These are phyloP conservation scores for Phataginus tricuspis DNA, from an alignment of 2,797 vertebrate species.

Conservation along the genomic window DNA sequence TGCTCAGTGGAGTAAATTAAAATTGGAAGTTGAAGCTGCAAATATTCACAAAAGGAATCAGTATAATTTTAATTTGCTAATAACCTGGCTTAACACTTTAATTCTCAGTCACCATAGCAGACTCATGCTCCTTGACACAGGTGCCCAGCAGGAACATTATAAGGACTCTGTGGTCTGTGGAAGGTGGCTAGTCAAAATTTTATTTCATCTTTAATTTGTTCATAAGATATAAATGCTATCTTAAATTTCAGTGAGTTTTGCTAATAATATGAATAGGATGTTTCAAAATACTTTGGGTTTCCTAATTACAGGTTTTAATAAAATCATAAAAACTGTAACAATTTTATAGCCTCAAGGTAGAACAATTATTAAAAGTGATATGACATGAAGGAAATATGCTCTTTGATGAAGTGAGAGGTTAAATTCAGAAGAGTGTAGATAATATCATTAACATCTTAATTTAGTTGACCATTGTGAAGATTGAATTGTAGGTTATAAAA, in stretches of 20 bases:
- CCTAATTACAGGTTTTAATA: constrained; percentile 12
- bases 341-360: neutral
- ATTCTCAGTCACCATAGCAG: neutral
- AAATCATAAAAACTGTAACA: neutral
- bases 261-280: neutral
- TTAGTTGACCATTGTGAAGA: neutral
- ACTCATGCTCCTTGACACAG: neutral
- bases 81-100: neutral
- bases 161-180: neutral
- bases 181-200: neutral
- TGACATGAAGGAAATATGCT: neutral
- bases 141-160: neutral
- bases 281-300: constrained; percentile 3
- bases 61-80: neutral
- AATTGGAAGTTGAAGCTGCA: constrained; percentile 14
- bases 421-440: neutral
- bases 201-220: neutral
- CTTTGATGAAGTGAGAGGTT: neutral
- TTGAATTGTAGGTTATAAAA: neutral
- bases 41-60: neutral
- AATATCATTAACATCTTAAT: neutral
- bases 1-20: constrained; percentile 43
- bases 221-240: neutral
- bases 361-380: constrained; percentile 26
- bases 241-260: neutral